Base-by-base conservation (phyloP, 2,113 vertebrate species). In the Neomonachus schauinslandi region DNA sequence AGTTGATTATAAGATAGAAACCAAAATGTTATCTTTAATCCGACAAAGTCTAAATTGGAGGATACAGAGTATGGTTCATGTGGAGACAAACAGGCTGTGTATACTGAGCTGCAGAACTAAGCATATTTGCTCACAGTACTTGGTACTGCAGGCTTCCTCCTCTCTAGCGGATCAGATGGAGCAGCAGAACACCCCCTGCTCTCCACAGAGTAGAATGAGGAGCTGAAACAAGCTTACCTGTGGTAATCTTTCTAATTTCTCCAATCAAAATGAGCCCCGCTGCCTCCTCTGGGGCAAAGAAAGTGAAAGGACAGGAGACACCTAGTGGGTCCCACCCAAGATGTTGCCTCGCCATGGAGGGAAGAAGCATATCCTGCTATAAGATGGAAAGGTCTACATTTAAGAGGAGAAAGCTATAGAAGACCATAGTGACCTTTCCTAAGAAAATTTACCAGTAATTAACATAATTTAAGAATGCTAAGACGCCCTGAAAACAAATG, bases 151-250 rank as follows among this genome's bases (percentile, higher is more conserved):
- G n/a, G 1, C 18, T 65, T 39, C 57, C 12, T 63, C 42, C 18
- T 65, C 22, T 33, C 0, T 0, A 31, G 18, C 0, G 4, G 13
- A 28, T 24, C 42, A 46, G 24, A 31, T 5, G 12, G 57, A 39
- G 16, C n/a, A 28, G n/a, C 4, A 57, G 7, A 24, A 39, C 3
- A 26, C 2, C 39, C 39, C 5, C 36, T 26, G 5, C 22, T 59
- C 51, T 13, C 57, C 26, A 3, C 26, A 55, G 26, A 21, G 26
- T 28, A 42, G 53, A 53, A 36, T 13, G 8, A 28, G 9, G 22
- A n/a, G 5, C 33, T n/a, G 21, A 39, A 10, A 26, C 9, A n/a
- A 51, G 28, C 21, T 4, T 6, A 14, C 2, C 24, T 26, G 42
- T 33, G n/a, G 31, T 8, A 26, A 18, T 39, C 65, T 82, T 59